Base-by-base conservation (phyloP, 2,888 invertebrate genomes). In the Philereme transversata region DNA sequence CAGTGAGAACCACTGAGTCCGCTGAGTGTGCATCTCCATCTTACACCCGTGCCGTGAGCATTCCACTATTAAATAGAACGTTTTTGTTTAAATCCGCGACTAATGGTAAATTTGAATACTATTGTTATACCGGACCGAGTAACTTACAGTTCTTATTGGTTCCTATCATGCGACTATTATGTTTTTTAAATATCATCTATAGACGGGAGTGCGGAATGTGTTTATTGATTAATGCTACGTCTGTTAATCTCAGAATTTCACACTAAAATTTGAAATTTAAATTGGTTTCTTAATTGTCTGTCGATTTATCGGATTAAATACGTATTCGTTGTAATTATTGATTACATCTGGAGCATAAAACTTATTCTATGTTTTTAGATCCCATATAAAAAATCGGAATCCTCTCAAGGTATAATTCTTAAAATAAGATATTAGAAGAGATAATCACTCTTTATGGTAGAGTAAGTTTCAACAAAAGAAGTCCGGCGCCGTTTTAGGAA, bases 81-180 rank as follows among this genome's bases (percentile, higher is more conserved):
- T 89, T 92, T 88, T 89, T 88, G 89, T 91, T 91, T 92, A 88
- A 92, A 91, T 85, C 89, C 87, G 90, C 81, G 77, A 75, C 91
- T 83, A 91, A 92, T 91, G 72, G 83, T 67, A 87, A 90, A 92
- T 91, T 91, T 85, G 87, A 90, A 88, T 86, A 88, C 83, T 88
- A 87, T 89, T 87, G 86, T 89, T 87, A 87, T 86, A 81, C 82
- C 80, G 82, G 76, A 77, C 81, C 83, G 81, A 85, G 82, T 84
- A 84, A 84, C 85, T 85, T 84, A 87, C 82, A 85, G 82, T 79
- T 79, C 84, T 88, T 88, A 90, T 88, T 82, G 80, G 66, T 69
- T 65, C 74, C 72, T 81, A 79, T 81, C 91, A 90, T 87, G 91
- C 90, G 84, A 91, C 53, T 47, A 57, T 51, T 35, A 40, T 40